A percentile compares a stretch with the other conserved stretches of the same genome.
phyloP scores from a whole-genome alignment of 2,797 vertebrate species.

The Liasis olivaceus region DNA sequence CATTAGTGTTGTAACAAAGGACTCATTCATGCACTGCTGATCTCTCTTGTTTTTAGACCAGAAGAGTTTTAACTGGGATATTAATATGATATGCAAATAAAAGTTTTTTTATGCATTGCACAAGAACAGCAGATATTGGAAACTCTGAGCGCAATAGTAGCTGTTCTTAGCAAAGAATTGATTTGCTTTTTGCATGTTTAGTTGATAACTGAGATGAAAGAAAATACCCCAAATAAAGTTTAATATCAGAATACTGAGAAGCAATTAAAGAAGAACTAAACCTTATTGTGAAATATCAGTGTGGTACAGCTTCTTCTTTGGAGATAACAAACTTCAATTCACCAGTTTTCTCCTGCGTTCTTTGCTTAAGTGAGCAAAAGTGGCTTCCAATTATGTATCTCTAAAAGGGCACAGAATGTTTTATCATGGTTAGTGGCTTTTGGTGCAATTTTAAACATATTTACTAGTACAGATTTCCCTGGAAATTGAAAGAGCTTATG shows the following conservation, averaged over 20 bases:
- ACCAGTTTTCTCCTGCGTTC: background rate
- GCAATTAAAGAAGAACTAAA: background rate
- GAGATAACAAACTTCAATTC: background rate
- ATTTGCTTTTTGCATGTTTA: conserved; percentile 8
- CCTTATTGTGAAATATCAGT: background rate
- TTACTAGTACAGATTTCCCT: background rate
- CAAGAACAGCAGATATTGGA: conserved; percentile 1
- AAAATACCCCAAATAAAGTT: background rate
- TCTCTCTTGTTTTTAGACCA: background rate
- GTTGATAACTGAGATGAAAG: conserved; percentile 1
- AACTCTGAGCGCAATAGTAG: background rate
- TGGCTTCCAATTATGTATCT: background rate
- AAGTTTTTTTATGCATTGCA: conserved; percentile 6
- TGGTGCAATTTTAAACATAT: background rate
- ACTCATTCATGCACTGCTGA: conserved; percentile 4
- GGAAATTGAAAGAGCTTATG: background rate
- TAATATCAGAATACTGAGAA: background rate
- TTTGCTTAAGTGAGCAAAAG: background rate
- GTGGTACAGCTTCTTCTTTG: conserved; percentile 6
- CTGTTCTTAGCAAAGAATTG: conserved; percentile 10
- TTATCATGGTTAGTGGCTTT: background rate
- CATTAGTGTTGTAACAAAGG: background rate
- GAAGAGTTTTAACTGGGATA: background rate
- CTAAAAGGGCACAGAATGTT: background rate
- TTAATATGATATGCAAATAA: conserved; percentile 33